These are phyloP conservation scores for Protobothrops mucrosquamatus DNA, from an alignment of 2,113 vertebrate species.

Conservation along the genomic window DNA sequence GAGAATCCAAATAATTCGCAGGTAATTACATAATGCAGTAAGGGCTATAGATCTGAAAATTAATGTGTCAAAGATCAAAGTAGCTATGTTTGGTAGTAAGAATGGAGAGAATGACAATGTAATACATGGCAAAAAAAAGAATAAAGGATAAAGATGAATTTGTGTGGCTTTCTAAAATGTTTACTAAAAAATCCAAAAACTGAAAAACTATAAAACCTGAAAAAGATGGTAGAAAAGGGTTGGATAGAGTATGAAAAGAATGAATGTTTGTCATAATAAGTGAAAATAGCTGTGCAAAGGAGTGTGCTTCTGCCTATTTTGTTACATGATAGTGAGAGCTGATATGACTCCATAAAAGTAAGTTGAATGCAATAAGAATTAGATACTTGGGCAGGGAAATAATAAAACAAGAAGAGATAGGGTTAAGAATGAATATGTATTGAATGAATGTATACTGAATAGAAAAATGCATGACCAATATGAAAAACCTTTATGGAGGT, in stretches of 20 bases:
- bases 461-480: background rate
- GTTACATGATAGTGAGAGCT: background rate
- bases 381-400: background rate
- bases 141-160: background rate
- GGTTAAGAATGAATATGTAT: background rate
- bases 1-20: background rate
- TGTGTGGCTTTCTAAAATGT: background rate
- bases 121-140: background rate
- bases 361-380: background rate
- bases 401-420: background rate
- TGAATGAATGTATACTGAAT: background rate
- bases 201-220: background rate
- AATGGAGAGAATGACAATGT: background rate
- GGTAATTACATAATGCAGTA: background rate
- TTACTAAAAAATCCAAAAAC: background rate
- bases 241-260: background rate
- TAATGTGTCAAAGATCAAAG: background rate
- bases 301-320: background rate
- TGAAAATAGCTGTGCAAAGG: background rate
- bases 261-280: background rate
- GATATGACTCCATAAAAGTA: background rate
- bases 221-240: background rate
- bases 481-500: background rate
- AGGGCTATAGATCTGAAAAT: background rate
- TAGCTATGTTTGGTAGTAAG: background rate